A percentile compares a stretch with the other conserved stretches of the same genome.
phyloP scores from a whole-genome alignment of 2,888 invertebrate species.

The Terebella lapidaria region DNA sequence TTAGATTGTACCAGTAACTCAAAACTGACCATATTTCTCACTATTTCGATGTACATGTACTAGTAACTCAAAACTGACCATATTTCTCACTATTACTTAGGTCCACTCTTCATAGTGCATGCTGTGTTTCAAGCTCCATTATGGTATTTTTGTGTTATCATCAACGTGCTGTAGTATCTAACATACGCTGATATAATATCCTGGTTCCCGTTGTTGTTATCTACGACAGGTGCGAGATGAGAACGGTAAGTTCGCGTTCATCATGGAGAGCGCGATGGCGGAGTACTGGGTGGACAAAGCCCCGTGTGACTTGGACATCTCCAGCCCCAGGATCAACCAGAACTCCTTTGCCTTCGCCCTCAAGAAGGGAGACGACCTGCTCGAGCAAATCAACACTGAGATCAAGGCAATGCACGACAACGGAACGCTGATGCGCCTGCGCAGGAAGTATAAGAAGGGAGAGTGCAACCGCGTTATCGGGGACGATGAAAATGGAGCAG shows the following conservation, averaged over 20 bases:
- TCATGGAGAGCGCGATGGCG: conserved; percentile 36
- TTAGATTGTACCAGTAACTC: too few relatives aligned
- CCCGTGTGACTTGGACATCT: conserved; percentile 35
- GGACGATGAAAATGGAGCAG: not conserved
- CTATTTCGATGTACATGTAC: too few relatives aligned
- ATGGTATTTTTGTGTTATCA: too few relatives aligned
- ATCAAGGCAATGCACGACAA: conserved; percentile 26
- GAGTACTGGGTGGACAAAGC: conserved; percentile 27
- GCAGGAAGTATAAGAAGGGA: conserved; percentile 30
- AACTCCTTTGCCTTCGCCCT: conserved; percentile 28
- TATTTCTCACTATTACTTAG: too few relatives aligned
- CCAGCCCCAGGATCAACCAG: conserved; percentile 23
- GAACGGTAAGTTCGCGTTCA: conserved; percentile 29
- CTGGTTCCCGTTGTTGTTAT: too few relatives aligned
- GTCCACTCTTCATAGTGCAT: too few relatives aligned
- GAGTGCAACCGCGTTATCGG: conserved; percentile 3
- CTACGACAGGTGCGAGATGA: conserved; percentile 24
- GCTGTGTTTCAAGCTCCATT: too few relatives aligned
- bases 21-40: too few relatives aligned
- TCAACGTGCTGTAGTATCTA: too few relatives aligned
- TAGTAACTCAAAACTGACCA: too few relatives aligned
- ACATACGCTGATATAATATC: too few relatives aligned
- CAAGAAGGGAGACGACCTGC: conserved; percentile 15
- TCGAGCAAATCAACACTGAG: conserved; percentile 20
- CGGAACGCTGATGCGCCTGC: conserved; percentile 25